Percentiles rank a stretch among this genome's conserved stretches.
These are phyloP conservation scores for Acanthosepion lycidas DNA, from an alignment of 2,888 invertebrate species.

Conservation along the genomic window DNA sequence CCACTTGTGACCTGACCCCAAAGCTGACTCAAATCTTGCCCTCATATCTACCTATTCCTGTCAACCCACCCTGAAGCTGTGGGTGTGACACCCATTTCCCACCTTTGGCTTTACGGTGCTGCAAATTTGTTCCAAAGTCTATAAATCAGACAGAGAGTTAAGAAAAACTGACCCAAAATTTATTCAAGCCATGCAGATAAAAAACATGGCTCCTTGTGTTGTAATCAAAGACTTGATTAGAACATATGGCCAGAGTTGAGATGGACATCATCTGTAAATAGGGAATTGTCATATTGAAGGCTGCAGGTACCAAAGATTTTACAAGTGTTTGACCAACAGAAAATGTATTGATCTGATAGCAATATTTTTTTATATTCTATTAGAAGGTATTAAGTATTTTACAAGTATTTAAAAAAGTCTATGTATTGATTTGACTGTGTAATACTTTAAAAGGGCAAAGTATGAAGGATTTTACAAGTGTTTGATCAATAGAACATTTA, in stretches of 20 bases:
- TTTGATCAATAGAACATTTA: no score
- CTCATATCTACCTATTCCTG: not conserved
- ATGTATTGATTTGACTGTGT: no score
- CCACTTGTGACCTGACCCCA: slow-evolving; percentile 2
- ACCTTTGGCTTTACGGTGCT: not conserved
- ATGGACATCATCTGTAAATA: not conserved
- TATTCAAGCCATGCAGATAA: not conserved
- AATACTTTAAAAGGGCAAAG: no score
- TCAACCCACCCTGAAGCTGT: not conserved
- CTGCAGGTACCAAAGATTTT: no score
- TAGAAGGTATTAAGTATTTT: no score
- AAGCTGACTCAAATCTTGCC: not conserved
- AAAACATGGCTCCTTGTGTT: not conserved
- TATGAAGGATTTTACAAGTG: no score
- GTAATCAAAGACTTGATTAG: not conserved
- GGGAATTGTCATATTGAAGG: no score
- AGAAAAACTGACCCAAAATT: not conserved
- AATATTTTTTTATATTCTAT: no score
- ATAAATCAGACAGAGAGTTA: not conserved
- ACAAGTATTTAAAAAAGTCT: no score
- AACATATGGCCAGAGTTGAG: not conserved
- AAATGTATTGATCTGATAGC: no score
- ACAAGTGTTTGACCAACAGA: no score
- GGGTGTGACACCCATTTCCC: not conserved
- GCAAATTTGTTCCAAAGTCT: not conserved